Evolutionary conservation across 1,140 invertebrate genomes (phyloP).

Genomic region (Manduca sexta): DNA sequence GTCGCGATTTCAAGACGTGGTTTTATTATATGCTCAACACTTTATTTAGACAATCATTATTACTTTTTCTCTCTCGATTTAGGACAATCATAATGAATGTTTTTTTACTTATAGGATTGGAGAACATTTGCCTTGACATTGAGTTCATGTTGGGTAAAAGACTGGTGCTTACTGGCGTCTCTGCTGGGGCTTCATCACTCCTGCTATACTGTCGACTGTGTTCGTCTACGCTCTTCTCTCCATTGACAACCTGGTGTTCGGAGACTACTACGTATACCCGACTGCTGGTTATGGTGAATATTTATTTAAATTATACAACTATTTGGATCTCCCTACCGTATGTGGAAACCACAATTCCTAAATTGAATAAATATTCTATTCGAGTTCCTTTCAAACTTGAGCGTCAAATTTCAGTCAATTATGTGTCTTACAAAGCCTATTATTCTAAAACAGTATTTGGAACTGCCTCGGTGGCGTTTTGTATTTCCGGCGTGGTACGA

Average conservation of each 20-base stretch:
- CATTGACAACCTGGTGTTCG: conserved; percentile 73
- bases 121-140: conserved; percentile 82
- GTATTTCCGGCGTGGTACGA: too few relatives aligned
- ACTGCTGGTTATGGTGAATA: conserved; percentile 5
- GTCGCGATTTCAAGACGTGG: too few relatives aligned
- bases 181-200: conserved; percentile 86
- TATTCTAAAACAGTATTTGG: too few relatives aligned
- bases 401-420: too few relatives aligned
- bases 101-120: conserved; percentile 70
- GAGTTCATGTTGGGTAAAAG: conserved; percentile 84
- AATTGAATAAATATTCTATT: too few relatives aligned
- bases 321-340: not conserved
- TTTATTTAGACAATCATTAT: too few relatives aligned
- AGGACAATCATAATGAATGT: too few relatives aligned
- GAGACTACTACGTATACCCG: conserved; percentile 36
- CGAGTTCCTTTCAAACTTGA: too few relatives aligned
- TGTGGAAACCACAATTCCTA: not conserved
- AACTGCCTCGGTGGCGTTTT: too few relatives aligned
- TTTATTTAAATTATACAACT: not conserved
- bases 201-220: conserved; percentile 80
- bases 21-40: too few relatives aligned
- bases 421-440: too few relatives aligned
- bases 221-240: conserved; percentile 77
- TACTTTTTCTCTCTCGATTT: too few relatives aligned
- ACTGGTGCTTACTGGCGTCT: conserved; percentile 85